Base-by-base conservation (phyloP, 2,113 vertebrate species). In the Holacanthus passer region DNA sequence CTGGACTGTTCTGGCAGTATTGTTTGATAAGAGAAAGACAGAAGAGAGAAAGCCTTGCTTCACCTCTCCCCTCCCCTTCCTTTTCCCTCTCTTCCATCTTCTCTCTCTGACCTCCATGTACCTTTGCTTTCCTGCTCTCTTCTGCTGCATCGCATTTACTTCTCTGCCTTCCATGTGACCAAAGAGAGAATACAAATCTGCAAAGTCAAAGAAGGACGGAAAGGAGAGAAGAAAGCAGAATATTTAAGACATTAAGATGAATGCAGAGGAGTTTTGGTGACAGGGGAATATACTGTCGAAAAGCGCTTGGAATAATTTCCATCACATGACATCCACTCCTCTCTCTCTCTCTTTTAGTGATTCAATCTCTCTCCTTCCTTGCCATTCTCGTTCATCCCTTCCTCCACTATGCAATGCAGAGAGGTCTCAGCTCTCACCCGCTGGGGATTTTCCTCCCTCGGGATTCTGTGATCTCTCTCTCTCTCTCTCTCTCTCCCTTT, bases 391-490 rank as follows among this genome's bases (percentile, higher is more conserved):
- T 32, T 68, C 77, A 74, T 81, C 58, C 69, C 24, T 84, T 47
- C 66, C 59, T n/a, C 22, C 13, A 27, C 68, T 68, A 29, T 63
- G 72, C 73, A 84, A 85, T 56, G 73, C 64, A 59, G 69, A 77
- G 55, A 74, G 56, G 81, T 83, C 81, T 91, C 81, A 27, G 73
- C 78, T 77, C 83, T 73, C 65, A 39, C 81, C 88, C 83, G 45
- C 63, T 65, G 71, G 77, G 84, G 74, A 81, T 82, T 88, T 83
- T 77, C 60, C 66, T 90, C 85, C 84, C 82, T 29, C 2, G 64
- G 82, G 89, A 91, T 64, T 78, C 70, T 81, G 71, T 85, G 81
- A 89, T 91, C 87, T 75, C 78, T 55, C 50, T 5, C 50, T 24
- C 50, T 74, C 77, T 16, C 43, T 45, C 43, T 64, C 79, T 70